Evolutionary conservation across 1,140 invertebrate genomes (phyloP).

Genomic region (Scaptodrosophila lebanonensis): DNA sequence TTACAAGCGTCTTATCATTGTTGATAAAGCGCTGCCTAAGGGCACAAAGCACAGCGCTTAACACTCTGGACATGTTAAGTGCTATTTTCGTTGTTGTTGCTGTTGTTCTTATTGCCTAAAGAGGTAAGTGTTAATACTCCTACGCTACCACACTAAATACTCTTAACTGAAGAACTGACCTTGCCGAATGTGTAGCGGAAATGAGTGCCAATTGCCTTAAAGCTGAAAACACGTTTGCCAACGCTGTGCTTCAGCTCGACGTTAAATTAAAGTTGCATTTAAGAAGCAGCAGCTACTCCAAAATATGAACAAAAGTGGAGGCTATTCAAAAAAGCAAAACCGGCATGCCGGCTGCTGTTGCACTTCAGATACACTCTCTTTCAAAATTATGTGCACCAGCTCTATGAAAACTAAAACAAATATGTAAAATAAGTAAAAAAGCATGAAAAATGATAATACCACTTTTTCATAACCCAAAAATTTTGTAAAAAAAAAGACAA

Average conservation of each 20-base stretch:
- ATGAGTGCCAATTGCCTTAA: conserved; percentile 45
- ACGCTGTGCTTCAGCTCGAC: conserved; percentile 40
- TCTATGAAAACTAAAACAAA: no score
- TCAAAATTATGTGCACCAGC: no score
- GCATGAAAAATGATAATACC: no score
- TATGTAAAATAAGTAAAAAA: no score
- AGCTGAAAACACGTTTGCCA: conserved; percentile 67
- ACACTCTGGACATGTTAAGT: no score
- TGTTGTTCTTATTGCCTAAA: conserved; percentile 33
- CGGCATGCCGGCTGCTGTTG: conserved; percentile 45
- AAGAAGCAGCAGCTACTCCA: background rate
- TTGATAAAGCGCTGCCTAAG: conserved; percentile 30
- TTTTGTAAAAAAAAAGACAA: no score
- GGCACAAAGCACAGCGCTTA: background rate
- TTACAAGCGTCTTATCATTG: conserved; percentile 28
- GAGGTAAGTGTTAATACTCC: conserved; percentile 47
- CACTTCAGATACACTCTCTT: conserved; percentile 38
- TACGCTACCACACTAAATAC: conserved; percentile 11
- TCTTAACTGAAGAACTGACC: conserved; percentile 30
- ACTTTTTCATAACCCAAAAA: no score
- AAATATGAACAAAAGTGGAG: conserved; percentile 14
- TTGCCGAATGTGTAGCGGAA: conserved; percentile 43
- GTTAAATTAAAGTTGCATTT: conserved; percentile 59
- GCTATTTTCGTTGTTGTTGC: no score
- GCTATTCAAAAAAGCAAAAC: conserved; percentile 33